A percentile compares a stretch with the other conserved stretches of the same genome.
phyloP scores from a whole-genome alignment of 2,113 vertebrate species.

The Phylloscopus trochiloides region DNA sequence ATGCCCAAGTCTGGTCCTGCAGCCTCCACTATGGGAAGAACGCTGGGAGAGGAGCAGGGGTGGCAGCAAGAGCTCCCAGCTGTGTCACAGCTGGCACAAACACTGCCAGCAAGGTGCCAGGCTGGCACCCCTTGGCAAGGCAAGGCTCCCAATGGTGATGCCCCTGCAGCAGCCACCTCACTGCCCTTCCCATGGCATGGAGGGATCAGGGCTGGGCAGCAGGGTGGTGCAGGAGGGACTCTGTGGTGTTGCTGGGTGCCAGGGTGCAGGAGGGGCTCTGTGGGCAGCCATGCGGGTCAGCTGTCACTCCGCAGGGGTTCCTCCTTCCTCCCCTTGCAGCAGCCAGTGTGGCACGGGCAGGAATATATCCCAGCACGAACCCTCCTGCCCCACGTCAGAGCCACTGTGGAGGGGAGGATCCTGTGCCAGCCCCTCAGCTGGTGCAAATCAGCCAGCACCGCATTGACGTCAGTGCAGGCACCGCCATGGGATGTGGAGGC shows the following conservation, averaged over 20 bases:
- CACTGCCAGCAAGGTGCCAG: background rate
- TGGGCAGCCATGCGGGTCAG: background rate
- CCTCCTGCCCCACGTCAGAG: background rate
- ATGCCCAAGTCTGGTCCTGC: background rate
- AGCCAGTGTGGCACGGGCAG: background rate
- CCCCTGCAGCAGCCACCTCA: background rate
- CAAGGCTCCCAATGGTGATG: background rate
- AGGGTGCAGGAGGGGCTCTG: background rate
- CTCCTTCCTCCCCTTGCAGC: rapidly evolving
- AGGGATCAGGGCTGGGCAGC: background rate
- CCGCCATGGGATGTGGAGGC: background rate
- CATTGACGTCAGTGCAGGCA: background rate
- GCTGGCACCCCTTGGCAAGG: background rate
- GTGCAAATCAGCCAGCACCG: background rate
- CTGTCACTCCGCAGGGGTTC: background rate
- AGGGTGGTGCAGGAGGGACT: background rate
- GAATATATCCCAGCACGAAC: background rate
- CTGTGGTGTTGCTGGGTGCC: rapidly evolving
- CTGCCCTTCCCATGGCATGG: background rate
- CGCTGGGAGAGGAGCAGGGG: background rate
- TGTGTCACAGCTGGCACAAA: background rate
- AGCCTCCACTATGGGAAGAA: background rate
- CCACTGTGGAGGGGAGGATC: background rate
- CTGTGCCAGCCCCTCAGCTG: slow-evolving; percentile 10
- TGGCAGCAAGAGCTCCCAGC: background rate